Conservation (phyloP, 2,113 vertebrate genomes). For the Toxostoma redivivum region DNA sequence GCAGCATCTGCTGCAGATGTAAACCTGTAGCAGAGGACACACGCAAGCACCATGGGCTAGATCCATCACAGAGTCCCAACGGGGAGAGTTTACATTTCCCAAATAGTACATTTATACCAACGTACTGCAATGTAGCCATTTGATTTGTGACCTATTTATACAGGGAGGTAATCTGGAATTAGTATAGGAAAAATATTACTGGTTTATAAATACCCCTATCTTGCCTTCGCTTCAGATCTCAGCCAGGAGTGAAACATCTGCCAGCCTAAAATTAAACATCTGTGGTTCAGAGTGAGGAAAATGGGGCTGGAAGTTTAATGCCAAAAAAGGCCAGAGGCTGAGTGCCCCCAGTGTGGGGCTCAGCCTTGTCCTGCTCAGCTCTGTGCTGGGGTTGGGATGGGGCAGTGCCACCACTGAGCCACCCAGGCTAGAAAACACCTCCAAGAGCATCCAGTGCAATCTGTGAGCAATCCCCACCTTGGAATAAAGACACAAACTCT, state of each 20-base stretch:
- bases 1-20: neutral
- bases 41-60: neutral
- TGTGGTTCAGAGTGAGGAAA: conserved; percentile 37
- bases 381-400: fast-evolving
- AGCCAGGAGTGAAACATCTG: conserved; percentile 72
- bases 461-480: neutral
- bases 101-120: conserved; percentile 20
- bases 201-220: conserved; percentile 72
- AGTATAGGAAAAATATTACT: conserved; percentile 58
- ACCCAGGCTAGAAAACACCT: neutral
- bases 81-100: neutral
- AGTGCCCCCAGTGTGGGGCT: neutral
- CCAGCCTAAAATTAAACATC: conserved; percentile 72
- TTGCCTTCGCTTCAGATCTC: conserved; percentile 50
- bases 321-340: conserved; percentile 59
- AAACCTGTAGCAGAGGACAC: neutral
- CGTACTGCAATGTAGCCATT: neutral
- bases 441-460: fast-evolving
- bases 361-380: neutral
- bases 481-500: neutral
- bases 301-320: neutral
- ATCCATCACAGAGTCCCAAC: neutral
- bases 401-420: neutral
- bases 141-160: conserved; percentile 67
- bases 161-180: conserved; percentile 61